These are phyloP conservation scores for Physella acuta DNA, from an alignment of 1,140 invertebrate species.

Conservation along the genomic window DNA sequence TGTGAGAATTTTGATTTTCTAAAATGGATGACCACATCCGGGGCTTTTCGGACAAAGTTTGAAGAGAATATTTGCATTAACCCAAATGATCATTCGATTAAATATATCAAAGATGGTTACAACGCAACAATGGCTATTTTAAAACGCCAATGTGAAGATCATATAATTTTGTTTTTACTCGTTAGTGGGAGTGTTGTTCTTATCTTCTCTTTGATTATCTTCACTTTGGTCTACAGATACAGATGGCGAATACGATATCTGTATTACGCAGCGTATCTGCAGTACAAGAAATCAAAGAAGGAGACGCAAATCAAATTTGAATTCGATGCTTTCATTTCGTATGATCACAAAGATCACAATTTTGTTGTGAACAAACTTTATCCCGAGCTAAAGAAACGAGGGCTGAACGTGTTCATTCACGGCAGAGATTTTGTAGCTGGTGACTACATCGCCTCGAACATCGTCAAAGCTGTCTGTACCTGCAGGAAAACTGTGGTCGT, in stretches of 20 bases:
- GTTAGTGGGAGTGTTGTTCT: conserved; percentile 9
- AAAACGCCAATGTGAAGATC: conserved; percentile 23
- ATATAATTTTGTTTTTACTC: conserved; percentile 23
- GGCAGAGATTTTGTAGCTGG: conserved; percentile 46
- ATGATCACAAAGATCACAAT: conserved; percentile 29
- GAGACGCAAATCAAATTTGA: conserved; percentile 9
- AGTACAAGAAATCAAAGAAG: conserved; percentile 13
- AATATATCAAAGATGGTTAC: conserved; percentile 9
- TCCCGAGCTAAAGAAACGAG: conserved; percentile 29
- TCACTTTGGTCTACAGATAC: conserved; percentile 31
- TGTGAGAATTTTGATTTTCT: conserved; percentile 34
- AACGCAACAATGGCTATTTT: conserved; percentile 20
- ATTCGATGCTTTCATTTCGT: conserved; percentile 42
- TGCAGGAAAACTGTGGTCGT: conserved; percentile 68
- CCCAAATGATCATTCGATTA: conserved; percentile 13
- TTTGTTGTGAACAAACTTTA: conserved; percentile 31
- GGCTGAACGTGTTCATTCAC: conserved; percentile 38
- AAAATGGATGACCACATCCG: conserved; percentile 28
- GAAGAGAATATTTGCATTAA: conserved; percentile 23
- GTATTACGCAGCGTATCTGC: conserved; percentile 34
- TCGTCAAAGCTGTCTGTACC: conserved; percentile 65
- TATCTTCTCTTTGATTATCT: conserved; percentile 20
- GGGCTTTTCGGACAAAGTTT: neutral
- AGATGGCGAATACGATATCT: conserved; percentile 42
- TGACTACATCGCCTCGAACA: conserved; percentile 65